Base-by-base conservation (phyloP, 2,888 invertebrate species). In the Orthosia gracilis region DNA sequence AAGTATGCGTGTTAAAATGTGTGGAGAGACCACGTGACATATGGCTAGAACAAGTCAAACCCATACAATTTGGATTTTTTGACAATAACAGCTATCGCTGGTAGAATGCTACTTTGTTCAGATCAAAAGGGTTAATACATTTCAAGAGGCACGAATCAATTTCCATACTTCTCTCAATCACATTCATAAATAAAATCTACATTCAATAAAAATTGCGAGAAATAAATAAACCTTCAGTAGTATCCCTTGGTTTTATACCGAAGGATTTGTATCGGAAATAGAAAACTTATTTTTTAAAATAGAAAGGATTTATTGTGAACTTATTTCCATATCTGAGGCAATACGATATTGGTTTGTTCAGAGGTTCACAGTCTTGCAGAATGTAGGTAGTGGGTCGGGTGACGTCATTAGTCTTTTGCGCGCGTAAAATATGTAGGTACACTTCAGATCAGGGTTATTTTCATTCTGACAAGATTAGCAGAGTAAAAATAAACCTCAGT, bases 281-380 rank as follows among this genome's bases (percentile, higher is more conserved):
- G 47, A 58, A 26, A 21, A 58, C 15, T 45, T 49, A 12, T 61
- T 26, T 47, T 76, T 58, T 52, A 17, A 55, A 69, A 55, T 57
- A 11, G 26, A 49, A 54, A n/a, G 40, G 7, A n/a, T 65, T 75
- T 73, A 52, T 57, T 76, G 40, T 45, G 13, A 67, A 62, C 45
- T 63, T 79, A 73, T 76, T 76, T 47, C 26, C 63, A 63, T 78
- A 52, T 52, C 63, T 47, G 62, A 72, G 63, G 26, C 40, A 76
- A 78, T 21, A 49, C 40, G 64, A 63, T 61, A 78, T 69, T 52
- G 69, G 52, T 59, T 59, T 47, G 54, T 15, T 21, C 21, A 55
- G 40, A 40, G 18, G 54, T 50, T 18, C 13, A 55, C 18, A 15
- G 26, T 17, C n/a, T n/a, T 15, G 21, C 45, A 4, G n/a, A 55